Percentiles rank a stretch among this genome's conserved stretches.
These are phyloP conservation scores for Caenorhabditis sinica DNA, from an alignment of 2,888 invertebrate genomes.

Conservation along the genomic window DNA sequence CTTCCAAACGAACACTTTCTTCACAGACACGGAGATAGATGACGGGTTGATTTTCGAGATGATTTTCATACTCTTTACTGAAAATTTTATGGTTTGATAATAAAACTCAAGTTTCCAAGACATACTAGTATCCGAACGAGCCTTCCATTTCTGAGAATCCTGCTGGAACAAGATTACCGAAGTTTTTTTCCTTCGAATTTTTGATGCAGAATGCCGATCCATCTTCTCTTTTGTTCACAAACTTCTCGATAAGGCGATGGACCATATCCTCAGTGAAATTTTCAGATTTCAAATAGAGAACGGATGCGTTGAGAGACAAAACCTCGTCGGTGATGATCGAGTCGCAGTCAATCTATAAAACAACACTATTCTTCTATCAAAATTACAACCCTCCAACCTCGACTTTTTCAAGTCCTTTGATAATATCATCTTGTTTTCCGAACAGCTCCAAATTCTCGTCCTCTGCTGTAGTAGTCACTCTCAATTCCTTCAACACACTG, in stretches of 20 bases:
- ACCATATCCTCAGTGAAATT: conserved; percentile 6
- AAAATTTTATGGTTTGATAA: neutral
- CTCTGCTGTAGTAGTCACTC: neutral
- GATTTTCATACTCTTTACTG: conserved; percentile 9
- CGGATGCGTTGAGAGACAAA: neutral
- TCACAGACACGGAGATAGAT: neutral
- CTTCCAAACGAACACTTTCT: neutral
- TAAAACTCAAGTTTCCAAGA: neutral
- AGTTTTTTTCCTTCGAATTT: neutral
- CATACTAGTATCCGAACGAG: neutral
- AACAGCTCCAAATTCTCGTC: neutral
- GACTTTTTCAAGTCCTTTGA: conserved; percentile 12
- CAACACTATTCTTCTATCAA: neutral
- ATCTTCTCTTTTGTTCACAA: neutral
- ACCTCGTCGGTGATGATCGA: conserved; percentile 9
- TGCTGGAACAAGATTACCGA: neutral
- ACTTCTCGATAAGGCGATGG: conserved; percentile 9
- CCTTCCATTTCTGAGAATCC: neutral
- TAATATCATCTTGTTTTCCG: neutral
- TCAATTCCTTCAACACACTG: conserved; percentile 4
- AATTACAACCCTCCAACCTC: conserved; percentile 16
- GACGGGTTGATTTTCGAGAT: neutral
- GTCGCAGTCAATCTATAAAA: conserved; percentile 8
- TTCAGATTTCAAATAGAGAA: conserved; percentile 9
- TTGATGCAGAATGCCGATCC: conserved; percentile 18